Base-by-base conservation (phyloP, 2,888 invertebrate species). In the Noctua comes region DNA sequence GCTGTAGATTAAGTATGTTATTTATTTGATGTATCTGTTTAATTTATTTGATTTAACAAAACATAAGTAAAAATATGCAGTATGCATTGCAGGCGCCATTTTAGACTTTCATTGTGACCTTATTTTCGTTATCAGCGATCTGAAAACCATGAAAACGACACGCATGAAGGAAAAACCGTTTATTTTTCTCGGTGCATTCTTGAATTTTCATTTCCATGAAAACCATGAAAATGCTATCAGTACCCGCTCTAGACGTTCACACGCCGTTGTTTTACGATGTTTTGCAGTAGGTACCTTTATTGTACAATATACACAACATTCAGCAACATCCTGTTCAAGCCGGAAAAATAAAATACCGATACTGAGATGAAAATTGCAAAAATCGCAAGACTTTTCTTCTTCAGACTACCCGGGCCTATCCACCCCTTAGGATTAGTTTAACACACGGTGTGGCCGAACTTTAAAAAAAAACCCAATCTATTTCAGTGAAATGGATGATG, bases 401-500 rank as follows among this genome's bases (percentile, higher is more conserved):
- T 43, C 43, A 43, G 10, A 10, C 43, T 43, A 18, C 3, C 6
- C 40, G n/a, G 16, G 6, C 24, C 1, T 40, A 48, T 27, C 5
- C 21, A 21, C 8, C 27, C 11, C 6, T 21, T 64, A 64, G 64
- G 1, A 36, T 10, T 36, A 31, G 10, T n/a, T 65, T 13, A n/a
- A 27, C n/a, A n/a, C 10, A 40, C 6, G 8, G 13, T 62, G 59
- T 31, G 18, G 18, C 18, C 3, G 1, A 62, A 62, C 1, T 24
- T 18, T 11, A 40, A 31, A 54, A 46, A 21, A 2, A 8, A 18
- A 27, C 7, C 7, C 27, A n/a, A 54, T 27, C 0, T 16, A 51
- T 86, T 85, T 76, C 79, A 89, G 89, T 89, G 13, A 84, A 72
- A 43, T 89, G 89, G 90, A 54, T 89, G 81, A 76, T 70, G 65